A percentile compares a stretch with the other conserved stretches of the same genome.
Conservation (phyloP, 2,888 invertebrate species). For the Drosophila recens region DNA sequence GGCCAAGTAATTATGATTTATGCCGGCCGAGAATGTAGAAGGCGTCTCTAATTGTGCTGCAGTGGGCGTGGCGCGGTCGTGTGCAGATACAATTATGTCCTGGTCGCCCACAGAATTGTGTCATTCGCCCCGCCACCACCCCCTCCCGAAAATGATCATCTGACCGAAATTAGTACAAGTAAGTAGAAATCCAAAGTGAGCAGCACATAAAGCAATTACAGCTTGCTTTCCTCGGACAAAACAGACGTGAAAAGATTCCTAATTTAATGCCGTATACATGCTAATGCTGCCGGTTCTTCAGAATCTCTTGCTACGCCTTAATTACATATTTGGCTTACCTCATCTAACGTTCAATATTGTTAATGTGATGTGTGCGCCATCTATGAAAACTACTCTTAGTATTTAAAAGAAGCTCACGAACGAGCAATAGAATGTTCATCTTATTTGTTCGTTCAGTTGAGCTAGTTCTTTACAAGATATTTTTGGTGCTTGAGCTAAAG, state of each 20-base stretch:
- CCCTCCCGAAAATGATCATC: slow-evolving; percentile 36
- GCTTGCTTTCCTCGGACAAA: slow-evolving; percentile 29
- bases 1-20: slow-evolving; percentile 73
- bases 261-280: slow-evolving; percentile 50
- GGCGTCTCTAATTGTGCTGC: slow-evolving; percentile 66
- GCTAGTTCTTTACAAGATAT: no score
- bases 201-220: slow-evolving; percentile 68
- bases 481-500: no score
- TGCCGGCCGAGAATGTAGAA: slow-evolving; percentile 65
- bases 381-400: no score
- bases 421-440: not conserved
- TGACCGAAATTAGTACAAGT: slow-evolving; percentile 51
- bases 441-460: not conserved
- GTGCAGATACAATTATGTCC: slow-evolving; percentile 63
- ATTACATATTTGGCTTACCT: not conserved
- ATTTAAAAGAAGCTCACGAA: no score
- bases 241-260: slow-evolving; percentile 42
- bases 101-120: slow-evolving; percentile 20
- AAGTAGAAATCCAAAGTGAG: slow-evolving; percentile 64
- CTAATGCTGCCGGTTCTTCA: slow-evolving; percentile 44
- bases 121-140: not conserved
- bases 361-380: no score
- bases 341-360: no score
- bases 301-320: not conserved
- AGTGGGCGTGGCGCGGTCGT: slow-evolving; percentile 35